Evolutionary conservation across 92 coral and sea anemone genomes (phyloP), one percentile per base, ranked within the genome.

Genomic region (Anthopleura xanthogrammica): DNA sequence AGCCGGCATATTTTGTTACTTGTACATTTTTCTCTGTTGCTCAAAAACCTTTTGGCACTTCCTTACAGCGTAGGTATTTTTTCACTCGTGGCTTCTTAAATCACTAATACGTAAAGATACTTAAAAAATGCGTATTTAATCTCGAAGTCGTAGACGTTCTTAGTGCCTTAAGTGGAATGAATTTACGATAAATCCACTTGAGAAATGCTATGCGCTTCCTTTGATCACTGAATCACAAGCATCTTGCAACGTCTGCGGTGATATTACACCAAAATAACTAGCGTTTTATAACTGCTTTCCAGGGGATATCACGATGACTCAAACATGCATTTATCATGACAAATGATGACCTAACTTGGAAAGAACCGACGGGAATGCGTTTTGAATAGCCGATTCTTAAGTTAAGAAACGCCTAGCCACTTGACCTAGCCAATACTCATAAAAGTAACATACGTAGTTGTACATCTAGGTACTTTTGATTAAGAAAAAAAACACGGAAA

Each of bases 141-240:
- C 74, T 68, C 16, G 40, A 68, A 36, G 5, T 29, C 46, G 29
- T 52, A 77, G 74, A 80, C 75, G 54, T 17, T 66, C 65, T 60
- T 58, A 43, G 40, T 80, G 3, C n/a, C 41, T 23, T 55, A 62
- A 75, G 78, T 42, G 57, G 52, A 42, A 36, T 16, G 14, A 42
- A 75, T 50, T 66, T 36, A 14, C 12, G 12, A 41, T 81, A 70
- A 81, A 70, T 24, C 84, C 84, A 81, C 84, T 81, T 81, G 64
- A 81, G 40, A 75, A 4, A 16, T 16, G 77, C 75, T 19, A 41
- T 43, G 62, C 84, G 84, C 84, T 50, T 14, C 66, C 84, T 81
- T 81, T 81, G 84, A 81, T 81, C 83, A 41, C 54, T 40, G 73
- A 54, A 42, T 43, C 12, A 24, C n/a, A 20, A 12, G 48, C 62